A percentile compares a stretch with the other conserved stretches of the same genome.
phyloP scores from a whole-genome alignment of 2,797 vertebrate genomes.

The Artibeus lituratus region DNA sequence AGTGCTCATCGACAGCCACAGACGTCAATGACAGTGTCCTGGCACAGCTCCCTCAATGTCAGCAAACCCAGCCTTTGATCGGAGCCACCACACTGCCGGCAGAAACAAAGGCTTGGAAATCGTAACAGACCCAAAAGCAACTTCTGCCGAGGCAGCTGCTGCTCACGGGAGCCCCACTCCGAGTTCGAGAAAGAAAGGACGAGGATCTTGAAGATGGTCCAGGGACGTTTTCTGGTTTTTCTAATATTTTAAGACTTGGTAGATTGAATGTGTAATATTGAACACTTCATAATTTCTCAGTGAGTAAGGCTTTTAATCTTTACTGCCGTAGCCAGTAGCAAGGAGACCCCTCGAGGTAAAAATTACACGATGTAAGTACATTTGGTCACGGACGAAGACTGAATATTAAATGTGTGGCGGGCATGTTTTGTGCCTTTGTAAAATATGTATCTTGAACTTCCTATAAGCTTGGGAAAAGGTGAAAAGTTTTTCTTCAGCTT shows the following conservation, averaged over 20 bases:
- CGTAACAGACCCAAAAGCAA: neutral
- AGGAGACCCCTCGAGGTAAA: neutral
- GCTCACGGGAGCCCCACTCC: neutral
- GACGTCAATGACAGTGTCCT: neutral
- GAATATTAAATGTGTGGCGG: neutral
- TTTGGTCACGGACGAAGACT: neutral
- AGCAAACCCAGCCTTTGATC: neutral
- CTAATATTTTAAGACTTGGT: neutral
- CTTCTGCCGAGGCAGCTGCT: neutral
- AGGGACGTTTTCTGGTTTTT: slow-evolving; percentile 12
- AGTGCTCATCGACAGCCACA: neutral
- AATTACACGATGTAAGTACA: neutral
- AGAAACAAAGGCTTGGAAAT: neutral
- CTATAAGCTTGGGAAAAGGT: neutral
- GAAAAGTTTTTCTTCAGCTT: slow-evolving; percentile 2
- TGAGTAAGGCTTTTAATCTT: slow-evolving; percentile 38
- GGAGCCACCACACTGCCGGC: neutral
- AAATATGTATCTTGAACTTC: slow-evolving; percentile 3
- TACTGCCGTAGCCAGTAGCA: neutral
- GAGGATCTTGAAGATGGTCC: neutral
- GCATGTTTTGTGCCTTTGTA: neutral
- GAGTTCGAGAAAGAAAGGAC: neutral
- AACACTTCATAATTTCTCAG: neutral
- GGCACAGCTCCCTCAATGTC: neutral
- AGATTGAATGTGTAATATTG: neutral